Evolutionary conservation across 2,797 vertebrate genomes (phyloP).

Genomic region (Leptodactylus fallax): DNA sequence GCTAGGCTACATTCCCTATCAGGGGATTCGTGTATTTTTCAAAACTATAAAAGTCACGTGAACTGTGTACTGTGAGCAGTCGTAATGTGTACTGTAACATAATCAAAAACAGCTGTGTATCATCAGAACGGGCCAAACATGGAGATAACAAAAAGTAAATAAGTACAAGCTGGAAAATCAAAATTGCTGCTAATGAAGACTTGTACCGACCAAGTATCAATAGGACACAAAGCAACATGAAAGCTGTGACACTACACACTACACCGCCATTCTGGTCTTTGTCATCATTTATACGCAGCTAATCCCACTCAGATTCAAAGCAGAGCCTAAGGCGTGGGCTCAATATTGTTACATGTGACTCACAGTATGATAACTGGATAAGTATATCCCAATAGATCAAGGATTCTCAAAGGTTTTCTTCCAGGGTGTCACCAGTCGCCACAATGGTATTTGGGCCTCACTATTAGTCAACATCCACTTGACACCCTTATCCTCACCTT

Average conservation of each 20-base stretch:
- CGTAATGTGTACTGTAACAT: neutral
- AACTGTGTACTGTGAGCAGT: slow-evolving; percentile 21
- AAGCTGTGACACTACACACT: neutral
- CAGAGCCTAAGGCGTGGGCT: neutral
- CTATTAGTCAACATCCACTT: too few species aligned
- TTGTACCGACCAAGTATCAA: neutral
- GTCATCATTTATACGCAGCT: neutral
- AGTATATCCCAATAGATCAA: neutral
- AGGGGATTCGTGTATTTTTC: slow-evolving; percentile 23
- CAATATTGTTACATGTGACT: neutral
- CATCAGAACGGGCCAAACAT: neutral
- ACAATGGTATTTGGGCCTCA: too few species aligned
- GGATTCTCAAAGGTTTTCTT: too few species aligned
- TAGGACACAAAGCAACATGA: neutral
- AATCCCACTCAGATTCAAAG: neutral
- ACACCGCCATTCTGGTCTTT: neutral
- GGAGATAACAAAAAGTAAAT: slow-evolving; percentile 2
- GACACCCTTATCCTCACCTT: too few species aligned
- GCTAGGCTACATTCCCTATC: slow-evolving; percentile 4
- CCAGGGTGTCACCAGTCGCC: too few species aligned
- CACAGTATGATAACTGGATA: neutral
- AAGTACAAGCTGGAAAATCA: neutral
- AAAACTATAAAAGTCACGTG: slow-evolving; percentile 30
- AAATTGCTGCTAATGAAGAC: neutral
- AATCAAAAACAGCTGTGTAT: slow-evolving; percentile 40